These are phyloP conservation scores for Chionis minor DNA, from an alignment of 2,113 vertebrate species.

Conservation along the genomic window DNA sequence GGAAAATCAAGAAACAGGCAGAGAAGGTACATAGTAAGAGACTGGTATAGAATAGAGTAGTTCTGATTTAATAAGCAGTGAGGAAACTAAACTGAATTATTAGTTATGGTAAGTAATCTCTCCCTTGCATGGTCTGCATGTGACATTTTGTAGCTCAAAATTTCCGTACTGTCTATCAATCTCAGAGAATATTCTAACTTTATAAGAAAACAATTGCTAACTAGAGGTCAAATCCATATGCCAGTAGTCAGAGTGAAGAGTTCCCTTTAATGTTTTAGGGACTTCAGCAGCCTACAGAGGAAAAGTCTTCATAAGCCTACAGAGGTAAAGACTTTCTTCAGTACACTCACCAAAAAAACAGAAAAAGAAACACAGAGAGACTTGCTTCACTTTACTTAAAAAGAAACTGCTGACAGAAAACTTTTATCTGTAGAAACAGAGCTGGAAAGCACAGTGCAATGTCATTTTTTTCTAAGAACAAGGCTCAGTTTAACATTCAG, in stretches of 20 bases:
- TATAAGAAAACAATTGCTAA: not conserved
- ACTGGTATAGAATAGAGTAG: not conserved
- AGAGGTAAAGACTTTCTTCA: not conserved
- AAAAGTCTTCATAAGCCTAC: not conserved
- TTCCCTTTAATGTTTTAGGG: not conserved
- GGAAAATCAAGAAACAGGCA: not conserved
- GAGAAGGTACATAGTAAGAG: not conserved
- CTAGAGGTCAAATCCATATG: not conserved
- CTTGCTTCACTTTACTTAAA: not conserved
- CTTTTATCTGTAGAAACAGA: not conserved
- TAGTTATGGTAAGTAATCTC: not conserved
- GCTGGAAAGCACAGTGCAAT: not conserved
- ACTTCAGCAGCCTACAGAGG: not conserved
- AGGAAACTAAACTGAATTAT: not conserved
- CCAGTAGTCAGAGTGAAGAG: not conserved
- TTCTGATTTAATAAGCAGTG: not conserved
- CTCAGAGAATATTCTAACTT: not conserved
- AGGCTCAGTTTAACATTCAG: not conserved
- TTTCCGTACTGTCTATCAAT: not conserved
- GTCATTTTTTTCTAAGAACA: not conserved
- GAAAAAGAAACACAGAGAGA: not conserved
- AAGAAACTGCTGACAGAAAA: constrained; percentile 29
- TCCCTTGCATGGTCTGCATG: not conserved
- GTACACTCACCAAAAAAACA: not conserved
- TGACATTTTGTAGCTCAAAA: not conserved